Evolutionary conservation across 2,113 vertebrate genomes (phyloP).

Genomic region (Eudorcas thomsonii): DNA sequence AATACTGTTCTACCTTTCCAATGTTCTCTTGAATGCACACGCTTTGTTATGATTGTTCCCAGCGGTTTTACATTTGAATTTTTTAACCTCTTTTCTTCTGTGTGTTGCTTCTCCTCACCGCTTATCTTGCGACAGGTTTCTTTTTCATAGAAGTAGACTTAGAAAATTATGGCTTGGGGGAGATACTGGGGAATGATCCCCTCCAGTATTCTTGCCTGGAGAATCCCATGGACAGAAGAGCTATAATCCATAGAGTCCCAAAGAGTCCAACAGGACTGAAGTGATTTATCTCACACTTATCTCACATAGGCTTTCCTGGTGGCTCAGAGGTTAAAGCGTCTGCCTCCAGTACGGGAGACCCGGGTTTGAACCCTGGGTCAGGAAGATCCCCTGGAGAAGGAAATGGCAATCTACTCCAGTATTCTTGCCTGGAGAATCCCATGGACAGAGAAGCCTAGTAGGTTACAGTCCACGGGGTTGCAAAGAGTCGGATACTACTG

Average conservation of each 20-base stretch:
- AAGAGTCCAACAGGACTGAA: not conserved
- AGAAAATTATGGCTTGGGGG: not conserved
- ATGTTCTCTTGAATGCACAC: not conserved
- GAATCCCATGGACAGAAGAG: not conserved
- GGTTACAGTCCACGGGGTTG: too few species aligned
- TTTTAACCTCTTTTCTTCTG: not conserved
- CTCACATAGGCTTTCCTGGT: not conserved
- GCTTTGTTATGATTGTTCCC: not conserved
- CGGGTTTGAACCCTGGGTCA: too few species aligned
- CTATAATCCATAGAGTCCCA: not conserved
- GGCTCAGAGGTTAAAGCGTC: too few species aligned
- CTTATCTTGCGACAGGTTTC: not conserved
- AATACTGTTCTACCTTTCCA: not conserved
- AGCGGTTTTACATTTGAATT: not conserved
- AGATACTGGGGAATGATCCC: not conserved
- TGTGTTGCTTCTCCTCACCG: not conserved
- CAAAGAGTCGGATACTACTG: too few species aligned
- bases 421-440: too few species aligned
- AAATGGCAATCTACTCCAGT: too few species aligned
- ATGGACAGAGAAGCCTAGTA: too few species aligned
- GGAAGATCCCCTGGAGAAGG: too few species aligned
- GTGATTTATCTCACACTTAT: not conserved
- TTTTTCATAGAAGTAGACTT: not conserved
- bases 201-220: not conserved
- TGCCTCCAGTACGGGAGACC: too few species aligned